Evolutionary conservation across 92 coral and sea anemone species (phyloP).

Genomic region (Heliopora coerulea): DNA sequence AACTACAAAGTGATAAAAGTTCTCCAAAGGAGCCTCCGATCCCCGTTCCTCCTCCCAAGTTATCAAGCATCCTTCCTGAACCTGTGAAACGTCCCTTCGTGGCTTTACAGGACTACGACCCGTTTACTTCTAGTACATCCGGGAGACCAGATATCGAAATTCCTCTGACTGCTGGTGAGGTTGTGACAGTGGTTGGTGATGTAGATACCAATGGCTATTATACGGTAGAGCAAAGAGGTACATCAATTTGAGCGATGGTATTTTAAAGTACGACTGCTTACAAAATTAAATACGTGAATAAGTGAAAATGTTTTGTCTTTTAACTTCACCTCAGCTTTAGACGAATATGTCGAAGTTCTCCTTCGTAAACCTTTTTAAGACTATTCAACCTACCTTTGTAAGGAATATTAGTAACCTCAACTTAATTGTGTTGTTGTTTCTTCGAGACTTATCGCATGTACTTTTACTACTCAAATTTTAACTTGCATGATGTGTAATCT

Average conservation of each 20-base stretch:
- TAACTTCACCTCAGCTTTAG: no score
- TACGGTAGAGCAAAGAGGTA: conserved; percentile 81
- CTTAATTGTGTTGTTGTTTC: no score
- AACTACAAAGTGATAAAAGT: conserved; percentile 46
- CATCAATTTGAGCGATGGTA: conserved; percentile 2
- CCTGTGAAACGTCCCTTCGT: conserved; percentile 70
- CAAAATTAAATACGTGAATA: no score
- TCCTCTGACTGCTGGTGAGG: conserved; percentile 85
- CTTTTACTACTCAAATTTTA: no score
- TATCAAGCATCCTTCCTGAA: conserved; percentile 55
- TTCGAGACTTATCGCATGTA: no score
- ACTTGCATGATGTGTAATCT: no score
- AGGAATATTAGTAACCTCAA: no score
- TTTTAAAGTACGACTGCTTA: not conserved
- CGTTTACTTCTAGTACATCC: conserved; percentile 72
- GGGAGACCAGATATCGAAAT: conserved; percentile 81
- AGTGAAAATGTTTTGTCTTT: no score
- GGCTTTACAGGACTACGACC: conserved; percentile 83
- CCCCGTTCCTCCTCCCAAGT: conserved; percentile 25
- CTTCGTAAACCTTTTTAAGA: no score
- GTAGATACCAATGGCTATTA: conserved; percentile 79
- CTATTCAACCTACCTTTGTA: no score
- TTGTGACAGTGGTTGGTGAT: conserved; percentile 75
- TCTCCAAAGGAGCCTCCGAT: not conserved
- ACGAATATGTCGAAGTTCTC: no score